Percentiles rank a stretch among this genome's conserved stretches.
Conservation (phyloP, 2,888 invertebrate species). For the Pteria penguin region DNA sequence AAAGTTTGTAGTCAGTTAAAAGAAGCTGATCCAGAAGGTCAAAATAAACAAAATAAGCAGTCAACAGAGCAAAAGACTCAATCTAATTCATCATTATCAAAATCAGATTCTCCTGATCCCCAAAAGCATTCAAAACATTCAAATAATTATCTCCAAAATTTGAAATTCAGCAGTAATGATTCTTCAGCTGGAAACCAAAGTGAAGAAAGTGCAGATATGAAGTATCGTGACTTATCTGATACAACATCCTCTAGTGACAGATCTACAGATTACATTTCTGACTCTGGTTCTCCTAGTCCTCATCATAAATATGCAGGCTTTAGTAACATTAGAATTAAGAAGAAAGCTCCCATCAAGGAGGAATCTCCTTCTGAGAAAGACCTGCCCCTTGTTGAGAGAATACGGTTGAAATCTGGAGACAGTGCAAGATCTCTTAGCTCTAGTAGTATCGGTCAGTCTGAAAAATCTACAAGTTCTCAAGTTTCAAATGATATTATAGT, state of each 20-base stretch:
- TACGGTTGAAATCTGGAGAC: conserved; percentile 41
- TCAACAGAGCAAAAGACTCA: too few species aligned
- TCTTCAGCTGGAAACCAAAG: too few species aligned
- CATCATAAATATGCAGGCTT: conserved; percentile 18
- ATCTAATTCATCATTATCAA: too few species aligned
- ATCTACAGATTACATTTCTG: conserved; percentile 1
- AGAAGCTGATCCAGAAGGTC: neutral
- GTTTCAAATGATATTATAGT: conserved; percentile 49
- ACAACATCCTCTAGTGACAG: neutral
- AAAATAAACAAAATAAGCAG: conserved; percentile 15
- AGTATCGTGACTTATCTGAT: neutral
- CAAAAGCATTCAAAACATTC: too few species aligned
- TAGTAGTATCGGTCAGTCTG: neutral
- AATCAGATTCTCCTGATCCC: too few species aligned
- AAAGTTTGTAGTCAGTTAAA: conserved; percentile 6
- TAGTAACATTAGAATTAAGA: conserved; percentile 11
- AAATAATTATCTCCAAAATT: too few species aligned
- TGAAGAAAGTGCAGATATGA: neutral
- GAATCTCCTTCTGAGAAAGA: neutral
- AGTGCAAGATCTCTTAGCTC: neutral
- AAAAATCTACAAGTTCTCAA: neutral
- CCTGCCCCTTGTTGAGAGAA: conserved; percentile 44
- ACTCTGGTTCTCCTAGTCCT: neutral
- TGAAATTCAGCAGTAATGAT: too few species aligned
- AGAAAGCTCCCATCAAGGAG: neutral